Conservation (phyloP, 1,140 invertebrate species). For the Aphis gossypii region DNA sequence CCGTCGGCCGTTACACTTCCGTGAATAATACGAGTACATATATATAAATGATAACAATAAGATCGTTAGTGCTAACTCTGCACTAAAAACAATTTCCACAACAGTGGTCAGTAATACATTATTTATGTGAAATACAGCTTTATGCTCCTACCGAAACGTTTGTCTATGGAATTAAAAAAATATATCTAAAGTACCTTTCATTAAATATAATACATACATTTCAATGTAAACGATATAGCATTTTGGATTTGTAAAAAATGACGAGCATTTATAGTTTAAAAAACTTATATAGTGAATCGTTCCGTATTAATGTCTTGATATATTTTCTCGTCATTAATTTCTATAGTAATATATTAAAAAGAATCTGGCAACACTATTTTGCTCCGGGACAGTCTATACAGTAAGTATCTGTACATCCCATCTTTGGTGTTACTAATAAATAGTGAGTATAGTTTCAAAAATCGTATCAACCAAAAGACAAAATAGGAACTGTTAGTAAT, state of each 20-base stretch:
- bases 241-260: neutral
- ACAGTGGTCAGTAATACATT: neutral
- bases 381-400: too few species aligned
- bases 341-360: neutral
- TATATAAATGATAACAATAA: neutral
- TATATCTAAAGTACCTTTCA: neutral
- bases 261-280: too few species aligned
- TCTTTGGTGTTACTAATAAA: too few species aligned
- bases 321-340: neutral
- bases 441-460: neutral
- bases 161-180: neutral
- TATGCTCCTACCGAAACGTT: neutral
- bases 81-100: neutral
- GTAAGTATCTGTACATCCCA: neutral
- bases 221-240: too few species aligned
- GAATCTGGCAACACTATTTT: neutral
- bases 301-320: neutral
- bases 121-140: neutral
- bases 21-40: neutral
- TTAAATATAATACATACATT: neutral
- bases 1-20: neutral
- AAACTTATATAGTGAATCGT: neutral
- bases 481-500: neutral
- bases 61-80: neutral
- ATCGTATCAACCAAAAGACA: neutral